Conservation (phyloP, 2,113 vertebrate genomes). For the Phocoena sinus region DNA sequence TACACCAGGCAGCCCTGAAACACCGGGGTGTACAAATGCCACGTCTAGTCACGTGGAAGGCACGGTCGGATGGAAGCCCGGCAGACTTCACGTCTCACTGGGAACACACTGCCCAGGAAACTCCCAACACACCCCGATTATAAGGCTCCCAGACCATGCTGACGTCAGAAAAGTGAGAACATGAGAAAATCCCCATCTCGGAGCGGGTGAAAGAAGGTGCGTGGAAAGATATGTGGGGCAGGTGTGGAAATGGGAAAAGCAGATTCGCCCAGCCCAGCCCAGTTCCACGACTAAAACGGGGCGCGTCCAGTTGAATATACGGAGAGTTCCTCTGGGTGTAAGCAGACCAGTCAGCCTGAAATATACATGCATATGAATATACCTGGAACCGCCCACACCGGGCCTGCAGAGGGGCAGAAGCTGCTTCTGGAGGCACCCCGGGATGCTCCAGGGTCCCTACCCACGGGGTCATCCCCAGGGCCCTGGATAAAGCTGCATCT, state of each 20-base stretch:
- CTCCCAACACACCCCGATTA: rapidly evolving
- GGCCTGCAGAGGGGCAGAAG: neutral
- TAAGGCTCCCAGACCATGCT: rapidly evolving
- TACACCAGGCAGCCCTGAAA: neutral
- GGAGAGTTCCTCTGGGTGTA: neutral
- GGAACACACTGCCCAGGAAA: rapidly evolving
- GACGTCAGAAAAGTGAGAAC: neutral
- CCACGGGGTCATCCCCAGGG: neutral
- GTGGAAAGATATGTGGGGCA: rapidly evolving
- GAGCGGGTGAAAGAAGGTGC: rapidly evolving
- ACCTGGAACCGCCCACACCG: neutral
- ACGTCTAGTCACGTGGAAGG: rapidly evolving
- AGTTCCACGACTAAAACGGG: rapidly evolving
- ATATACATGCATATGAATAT: rapidly evolving
- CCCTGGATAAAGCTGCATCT: neutral
- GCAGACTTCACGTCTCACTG: rapidly evolving
- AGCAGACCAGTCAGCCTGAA: neutral
- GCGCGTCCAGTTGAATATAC: rapidly evolving
- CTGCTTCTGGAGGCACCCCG: rapidly evolving
- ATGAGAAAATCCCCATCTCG: rapidly evolving
- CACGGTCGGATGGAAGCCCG: rapidly evolving
- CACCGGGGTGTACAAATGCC: neutral
- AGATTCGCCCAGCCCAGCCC: neutral
- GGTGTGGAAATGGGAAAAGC: neutral
- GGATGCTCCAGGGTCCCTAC: neutral